Evolutionary conservation across 2,888 invertebrate genomes (phyloP), one percentile per base, ranked within the genome.

Genomic region (Rhimphoctona megacephalus): DNA sequence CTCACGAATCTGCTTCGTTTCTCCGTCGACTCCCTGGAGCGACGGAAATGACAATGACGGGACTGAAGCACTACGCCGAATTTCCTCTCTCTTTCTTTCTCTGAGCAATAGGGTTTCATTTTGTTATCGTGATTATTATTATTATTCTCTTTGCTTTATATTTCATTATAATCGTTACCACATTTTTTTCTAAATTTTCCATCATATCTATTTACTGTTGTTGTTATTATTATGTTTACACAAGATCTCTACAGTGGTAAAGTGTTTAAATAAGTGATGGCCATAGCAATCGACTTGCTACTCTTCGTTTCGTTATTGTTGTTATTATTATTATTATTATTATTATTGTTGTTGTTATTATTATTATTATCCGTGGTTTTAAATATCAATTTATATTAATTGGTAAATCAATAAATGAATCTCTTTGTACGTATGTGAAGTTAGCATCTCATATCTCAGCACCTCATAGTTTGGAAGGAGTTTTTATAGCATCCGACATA

Each of bases 61-160:
- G 64, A 54, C 67, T 79, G 57, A 17, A 52, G 76, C 74, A 81
- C 52, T 83, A 22, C 64, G 77, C 30, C n/a, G 77, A 77, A 70
- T 73, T 82, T 84, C 66, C 84, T 83, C 77, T 84, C 78, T 80
- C 81, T 30, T 33, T 30, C 54, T 25, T 76, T 25, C 69, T 14
- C 22, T 57, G 9, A 5, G 1, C 17, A 11, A 5, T 25, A 3
- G 6, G 22, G 25, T 46, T 64, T 76, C 43, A 22, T 14, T 57
- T 22, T 57, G 19, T 57, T 39, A 17, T 46, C 46, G 8, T 30
- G 19, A 30, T 49, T n/a, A 14, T 52, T n/a, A 33, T 11, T 9
- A 30, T 14, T 17, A 49, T 30, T 52, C n/a, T 46, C 9, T 14
- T 39, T 19, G 14, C 25, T 30, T 57, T 30, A 9, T 11, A 14